Percentiles rank a stretch among this genome's conserved stretches.
phyloP scores from a whole-genome alignment of 2,113 vertebrate genomes.

The Macaca fascicularis region DNA sequence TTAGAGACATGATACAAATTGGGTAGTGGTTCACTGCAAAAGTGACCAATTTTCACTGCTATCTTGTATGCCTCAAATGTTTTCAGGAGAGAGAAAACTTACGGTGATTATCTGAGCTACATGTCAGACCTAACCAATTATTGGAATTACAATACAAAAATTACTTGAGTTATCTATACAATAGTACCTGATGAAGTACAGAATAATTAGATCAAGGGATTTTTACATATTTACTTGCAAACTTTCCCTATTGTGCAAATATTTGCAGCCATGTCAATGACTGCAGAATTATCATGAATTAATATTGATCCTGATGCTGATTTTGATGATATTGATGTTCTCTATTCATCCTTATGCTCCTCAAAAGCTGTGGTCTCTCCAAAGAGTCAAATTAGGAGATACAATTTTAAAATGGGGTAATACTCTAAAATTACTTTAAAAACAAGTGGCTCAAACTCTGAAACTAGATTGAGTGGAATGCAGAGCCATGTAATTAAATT shows the following conservation, averaged over 20 bases:
- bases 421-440: background rate
- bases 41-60: background rate
- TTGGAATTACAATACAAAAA: background rate
- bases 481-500: background rate
- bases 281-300: background rate
- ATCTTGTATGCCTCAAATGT: background rate
- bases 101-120: background rate
- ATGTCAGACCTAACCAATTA: background rate
- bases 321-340: background rate
- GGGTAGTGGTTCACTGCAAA: fast-evolving
- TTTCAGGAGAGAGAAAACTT: background rate
- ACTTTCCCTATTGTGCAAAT: background rate
- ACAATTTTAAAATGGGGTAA: background rate
- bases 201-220: background rate
- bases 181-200: background rate
- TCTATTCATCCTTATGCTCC: background rate
- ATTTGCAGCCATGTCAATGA: background rate
- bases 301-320: background rate
- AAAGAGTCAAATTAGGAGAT: background rate
- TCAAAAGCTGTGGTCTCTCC: background rate
- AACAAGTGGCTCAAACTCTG: background rate
- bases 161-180: background rate
- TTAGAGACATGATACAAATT: background rate
- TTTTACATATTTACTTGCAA: background rate
- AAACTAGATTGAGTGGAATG: background rate